Base-by-base conservation (phyloP, 2,113 vertebrate genomes). In the Pterocles gutturalis region DNA sequence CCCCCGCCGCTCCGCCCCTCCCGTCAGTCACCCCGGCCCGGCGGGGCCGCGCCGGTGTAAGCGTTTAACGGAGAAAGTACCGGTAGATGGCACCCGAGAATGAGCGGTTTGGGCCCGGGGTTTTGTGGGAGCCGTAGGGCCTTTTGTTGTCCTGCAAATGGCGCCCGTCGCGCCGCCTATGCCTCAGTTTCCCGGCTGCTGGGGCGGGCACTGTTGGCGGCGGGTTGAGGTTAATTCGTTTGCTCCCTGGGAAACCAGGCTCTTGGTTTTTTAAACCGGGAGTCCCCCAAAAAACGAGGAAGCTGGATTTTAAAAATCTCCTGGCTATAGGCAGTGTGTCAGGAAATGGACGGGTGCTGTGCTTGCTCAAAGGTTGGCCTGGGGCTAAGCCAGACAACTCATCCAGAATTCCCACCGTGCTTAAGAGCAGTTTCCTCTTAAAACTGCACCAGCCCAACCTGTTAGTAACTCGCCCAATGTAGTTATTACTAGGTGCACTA, bases 91-190 rank as follows among this genome's bases (percentile, higher is more conserved):
- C 86, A 26, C 11, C 41, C 82, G 31, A 85, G 62, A 12, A 65
- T 0, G 46, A 5, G 19, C 18, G 14, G 41, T 2, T 2, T 0
- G 5, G 11, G 12, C 11, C 15, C 18, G 3, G 22, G 24, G 5
- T 1, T 24, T 6, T 7, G 54, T 6, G n/a, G n/a, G 7, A 41
- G 29, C 3, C 5, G 7, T 25, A 0, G 5, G 7, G 82, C 3
- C 12, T 29, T 62, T 45, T 60, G 79, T 89, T 60, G 69, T 38
- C 43, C 53, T 7, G 87, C 38, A 48, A 60, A 73, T 82, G 93
- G 95, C 83, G 62, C 0, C 57, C 2, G n/a, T 3, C 1, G 2
- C 0, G 22, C 2, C 0, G 5, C 7, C 2, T 1, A 3, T 19
- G 48, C 36, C 43, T 46, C 65, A 0, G 65, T 33, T 58, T 41